Conservation (phyloP, 2,113 vertebrate genomes). For the Cygnus atratus region DNA sequence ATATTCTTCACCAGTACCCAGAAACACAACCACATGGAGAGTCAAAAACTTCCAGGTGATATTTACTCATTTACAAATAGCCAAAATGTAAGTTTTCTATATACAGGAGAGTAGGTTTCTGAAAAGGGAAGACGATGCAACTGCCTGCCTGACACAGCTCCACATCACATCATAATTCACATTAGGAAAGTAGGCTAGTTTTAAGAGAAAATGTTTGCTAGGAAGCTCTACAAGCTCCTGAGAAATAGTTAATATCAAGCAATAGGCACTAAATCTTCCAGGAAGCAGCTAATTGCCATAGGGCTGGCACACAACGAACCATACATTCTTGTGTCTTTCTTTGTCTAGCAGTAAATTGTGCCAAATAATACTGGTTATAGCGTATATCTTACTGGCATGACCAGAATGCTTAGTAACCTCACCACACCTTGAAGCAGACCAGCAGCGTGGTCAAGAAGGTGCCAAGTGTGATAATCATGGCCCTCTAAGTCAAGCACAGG, state of each 20-base stretch:
- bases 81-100: background rate
- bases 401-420: background rate
- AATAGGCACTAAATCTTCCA: background rate
- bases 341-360: background rate
- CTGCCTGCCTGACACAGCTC: background rate
- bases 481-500: background rate
- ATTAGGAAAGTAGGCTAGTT: background rate
- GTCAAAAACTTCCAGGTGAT: background rate
- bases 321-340: accelerated
- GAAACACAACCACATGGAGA: too few relatives aligned
- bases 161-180: background rate
- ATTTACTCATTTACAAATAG: background rate
- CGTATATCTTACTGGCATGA: background rate
- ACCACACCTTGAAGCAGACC: background rate
- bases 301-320: background rate
- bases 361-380: background rate
- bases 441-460: background rate
- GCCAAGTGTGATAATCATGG: background rate
- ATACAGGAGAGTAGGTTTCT: background rate
- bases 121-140: background rate
- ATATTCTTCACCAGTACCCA: background rate
- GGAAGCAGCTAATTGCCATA: background rate
- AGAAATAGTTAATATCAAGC: background rate
- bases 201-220: background rate
- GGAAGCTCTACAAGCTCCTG: background rate